Evolutionary conservation across 2,888 invertebrate species (phyloP).

Genomic region (Conus canariensis): DNA sequence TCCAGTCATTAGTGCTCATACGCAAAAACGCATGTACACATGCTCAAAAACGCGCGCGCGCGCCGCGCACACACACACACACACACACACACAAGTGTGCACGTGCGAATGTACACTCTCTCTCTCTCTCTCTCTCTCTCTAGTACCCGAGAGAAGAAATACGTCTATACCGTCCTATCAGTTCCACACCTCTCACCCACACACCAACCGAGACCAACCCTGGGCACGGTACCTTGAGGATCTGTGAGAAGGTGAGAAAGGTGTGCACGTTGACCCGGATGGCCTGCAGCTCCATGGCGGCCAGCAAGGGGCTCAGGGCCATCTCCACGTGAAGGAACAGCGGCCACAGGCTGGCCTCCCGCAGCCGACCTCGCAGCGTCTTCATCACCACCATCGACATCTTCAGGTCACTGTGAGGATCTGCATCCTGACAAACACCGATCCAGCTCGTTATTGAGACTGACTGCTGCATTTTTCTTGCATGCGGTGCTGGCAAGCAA

Average conservation of each 20-base stretch:
- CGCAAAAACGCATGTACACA: constrained; percentile 62
- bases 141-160: too few species aligned
- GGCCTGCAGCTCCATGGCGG: constrained; percentile 67
- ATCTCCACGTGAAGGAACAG: constrained; percentile 69
- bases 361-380: constrained; percentile 55
- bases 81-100: too few species aligned
- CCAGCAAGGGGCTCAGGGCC: constrained; percentile 66
- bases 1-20: not conserved
- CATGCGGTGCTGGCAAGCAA: too few species aligned
- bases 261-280: constrained; percentile 63
- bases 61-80: too few species aligned
- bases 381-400: constrained; percentile 46
- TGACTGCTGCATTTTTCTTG: too few species aligned
- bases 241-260: constrained; percentile 62
- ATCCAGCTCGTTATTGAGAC: too few species aligned
- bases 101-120: too few species aligned
- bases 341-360: constrained; percentile 59
- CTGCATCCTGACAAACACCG: not conserved
- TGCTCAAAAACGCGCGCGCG: constrained; percentile 23
- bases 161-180: too few species aligned
- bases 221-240: constrained; percentile 64
- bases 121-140: too few species aligned
- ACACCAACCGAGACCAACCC: too few species aligned
- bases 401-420: not conserved
- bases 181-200: too few species aligned